Conservation (phyloP, 2,888 invertebrate genomes). For the Aricia artaxerxes region DNA sequence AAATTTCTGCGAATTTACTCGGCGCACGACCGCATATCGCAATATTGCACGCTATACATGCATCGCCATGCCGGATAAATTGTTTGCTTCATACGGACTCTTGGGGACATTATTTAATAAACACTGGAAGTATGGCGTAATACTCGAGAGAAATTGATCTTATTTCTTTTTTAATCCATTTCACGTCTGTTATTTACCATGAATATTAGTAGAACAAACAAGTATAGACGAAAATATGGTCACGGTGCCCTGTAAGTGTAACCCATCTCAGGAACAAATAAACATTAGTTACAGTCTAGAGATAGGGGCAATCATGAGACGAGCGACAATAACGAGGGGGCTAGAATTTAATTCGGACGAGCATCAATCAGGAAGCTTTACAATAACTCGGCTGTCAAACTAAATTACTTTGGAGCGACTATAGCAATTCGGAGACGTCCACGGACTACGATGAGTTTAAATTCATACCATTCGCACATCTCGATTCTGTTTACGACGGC, state of each 20-base stretch:
- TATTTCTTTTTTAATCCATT: background rate
- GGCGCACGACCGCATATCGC: background rate
- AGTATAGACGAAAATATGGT: background rate
- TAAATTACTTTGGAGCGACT: conserved; percentile 25
- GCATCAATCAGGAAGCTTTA: conserved; percentile 28
- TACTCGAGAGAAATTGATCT: background rate
- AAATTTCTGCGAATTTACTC: conserved; percentile 28
- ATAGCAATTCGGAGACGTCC: background rate
- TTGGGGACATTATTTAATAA: background rate
- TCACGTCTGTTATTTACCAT: background rate
- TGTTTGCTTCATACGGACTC: background rate
- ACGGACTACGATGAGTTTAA: background rate
- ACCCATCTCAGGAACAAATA: background rate
- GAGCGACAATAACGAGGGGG: conserved; percentile 25
- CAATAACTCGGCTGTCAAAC: conserved; percentile 30
- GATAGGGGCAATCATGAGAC: conserved; percentile 14
- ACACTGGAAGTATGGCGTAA: background rate
- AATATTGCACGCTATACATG: conserved; percentile 8
- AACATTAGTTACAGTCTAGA: background rate
- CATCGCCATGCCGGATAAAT: conserved; percentile 2
- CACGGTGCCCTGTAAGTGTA: background rate
- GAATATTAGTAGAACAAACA: background rate
- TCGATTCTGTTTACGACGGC: conserved; percentile 12
- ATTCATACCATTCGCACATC: background rate
- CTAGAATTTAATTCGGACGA: conserved; percentile 29